These are phyloP conservation scores for Eupeodes latifasciatus DNA, from an alignment of 2,888 invertebrate species.

Conservation along the genomic window DNA sequence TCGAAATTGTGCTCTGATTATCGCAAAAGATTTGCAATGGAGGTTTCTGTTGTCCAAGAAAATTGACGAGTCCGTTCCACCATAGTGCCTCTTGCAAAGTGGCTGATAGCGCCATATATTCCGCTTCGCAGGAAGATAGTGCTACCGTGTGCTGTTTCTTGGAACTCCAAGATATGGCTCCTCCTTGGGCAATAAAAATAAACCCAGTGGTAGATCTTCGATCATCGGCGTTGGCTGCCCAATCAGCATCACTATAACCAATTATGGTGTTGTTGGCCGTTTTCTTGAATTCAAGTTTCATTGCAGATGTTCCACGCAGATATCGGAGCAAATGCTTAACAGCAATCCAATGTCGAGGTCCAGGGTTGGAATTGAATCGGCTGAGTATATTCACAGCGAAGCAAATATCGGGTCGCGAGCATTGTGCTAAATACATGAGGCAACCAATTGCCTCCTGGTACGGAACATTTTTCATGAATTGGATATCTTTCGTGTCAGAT, in stretches of 20 bases:
- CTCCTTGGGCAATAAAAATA: too few relatives aligned
- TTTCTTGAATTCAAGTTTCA: constrained; percentile 35
- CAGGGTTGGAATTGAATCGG: constrained; percentile 15
- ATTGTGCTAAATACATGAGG: constrained; percentile 14
- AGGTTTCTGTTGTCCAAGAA: too few relatives aligned
- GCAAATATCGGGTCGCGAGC: constrained; percentile 14
- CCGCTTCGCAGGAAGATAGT: constrained; percentile 46
- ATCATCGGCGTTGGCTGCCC: constrained; percentile 46
- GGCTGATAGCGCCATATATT: constrained; percentile 51
- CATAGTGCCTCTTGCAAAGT: constrained; percentile 33
- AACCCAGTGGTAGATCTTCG: constrained; percentile 38
- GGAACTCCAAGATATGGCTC: constrained; percentile 31
- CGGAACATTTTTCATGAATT: not conserved
- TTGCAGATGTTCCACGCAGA: not conserved
- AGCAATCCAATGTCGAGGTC: too few relatives aligned
- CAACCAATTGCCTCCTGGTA: constrained; percentile 20
- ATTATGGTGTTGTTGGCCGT: too few relatives aligned
- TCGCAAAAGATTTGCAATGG: too few relatives aligned
- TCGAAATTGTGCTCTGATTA: too few relatives aligned
- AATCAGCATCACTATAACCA: constrained; percentile 28
- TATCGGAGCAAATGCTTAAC: constrained; percentile 8
- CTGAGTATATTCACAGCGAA: constrained; percentile 1
- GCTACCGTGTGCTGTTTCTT: constrained; percentile 29
- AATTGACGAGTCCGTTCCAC: not conserved
- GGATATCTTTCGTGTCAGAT: too few relatives aligned